phyloP scores from a whole-genome alignment of 2,797 vertebrate genomes.

The Emydoidea blandingii region DNA sequence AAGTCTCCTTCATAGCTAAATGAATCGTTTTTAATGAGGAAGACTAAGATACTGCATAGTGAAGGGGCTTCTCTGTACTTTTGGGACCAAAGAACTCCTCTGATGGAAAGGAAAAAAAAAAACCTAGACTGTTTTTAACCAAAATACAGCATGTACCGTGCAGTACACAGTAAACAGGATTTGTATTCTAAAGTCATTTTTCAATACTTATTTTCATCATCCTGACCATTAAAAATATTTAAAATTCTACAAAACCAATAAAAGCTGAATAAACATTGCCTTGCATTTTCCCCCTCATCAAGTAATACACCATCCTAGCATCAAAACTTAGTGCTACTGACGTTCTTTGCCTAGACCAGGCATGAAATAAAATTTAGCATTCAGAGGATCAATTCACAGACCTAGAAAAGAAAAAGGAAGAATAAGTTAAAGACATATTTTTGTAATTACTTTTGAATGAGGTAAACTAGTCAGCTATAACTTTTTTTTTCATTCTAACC shows the following conservation, averaged over 20 bases:
- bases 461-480: neutral
- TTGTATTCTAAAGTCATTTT: neutral
- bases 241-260: neutral
- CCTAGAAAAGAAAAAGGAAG: neutral
- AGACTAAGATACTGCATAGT: neutral
- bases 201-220: neutral
- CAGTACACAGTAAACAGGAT: neutral
- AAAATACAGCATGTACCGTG: neutral
- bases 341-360: neutral
- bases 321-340: rapidly evolving
- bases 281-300: neutral
- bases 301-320: neutral
- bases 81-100: neutral
- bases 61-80: neutral
- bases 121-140: neutral
- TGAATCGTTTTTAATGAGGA: neutral
- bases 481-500: neutral
- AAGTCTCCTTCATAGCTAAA: neutral
- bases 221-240: neutral
- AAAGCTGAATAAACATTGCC: neutral
- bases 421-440: neutral
- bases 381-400: neutral
- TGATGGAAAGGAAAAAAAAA: neutral
- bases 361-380: neutral
- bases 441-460: neutral